Evolutionary conservation across 2,113 vertebrate species (phyloP).

Genomic region (Pheucticus melanocephalus): DNA sequence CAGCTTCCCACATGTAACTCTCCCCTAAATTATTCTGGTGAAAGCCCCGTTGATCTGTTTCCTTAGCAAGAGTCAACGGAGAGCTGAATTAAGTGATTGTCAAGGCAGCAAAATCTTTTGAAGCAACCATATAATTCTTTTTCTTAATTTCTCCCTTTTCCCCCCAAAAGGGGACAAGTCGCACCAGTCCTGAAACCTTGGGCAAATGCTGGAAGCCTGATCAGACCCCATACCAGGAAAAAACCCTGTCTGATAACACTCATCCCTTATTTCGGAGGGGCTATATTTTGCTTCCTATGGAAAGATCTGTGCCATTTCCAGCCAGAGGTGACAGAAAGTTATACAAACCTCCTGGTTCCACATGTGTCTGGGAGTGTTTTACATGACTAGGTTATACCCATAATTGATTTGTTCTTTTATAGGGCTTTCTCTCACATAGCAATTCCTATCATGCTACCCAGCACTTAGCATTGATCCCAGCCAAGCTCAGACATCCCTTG

Average conservation of each 20-base stretch:
- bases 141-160: neutral
- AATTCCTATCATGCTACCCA: neutral
- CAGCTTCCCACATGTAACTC: neutral
- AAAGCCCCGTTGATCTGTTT: neutral
- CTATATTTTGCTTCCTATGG: neutral
- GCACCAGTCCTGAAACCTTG: neutral
- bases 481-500: neutral
- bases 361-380: neutral
- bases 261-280: neutral
- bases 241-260: fast-evolving
- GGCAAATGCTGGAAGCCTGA: neutral
- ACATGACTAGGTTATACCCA: neutral
- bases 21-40: neutral
- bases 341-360: neutral
- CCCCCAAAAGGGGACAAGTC: fast-evolving
- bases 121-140: neutral
- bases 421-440: neutral
- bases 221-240: neutral
- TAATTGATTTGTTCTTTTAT: neutral
- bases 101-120: neutral
- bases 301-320: neutral
- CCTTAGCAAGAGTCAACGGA: neutral
- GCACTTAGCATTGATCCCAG: neutral
- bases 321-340: neutral
- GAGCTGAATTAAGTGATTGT: neutral